phyloP scores from a whole-genome alignment of 1,140 invertebrate species.

The Neotoxoptera formosana region DNA sequence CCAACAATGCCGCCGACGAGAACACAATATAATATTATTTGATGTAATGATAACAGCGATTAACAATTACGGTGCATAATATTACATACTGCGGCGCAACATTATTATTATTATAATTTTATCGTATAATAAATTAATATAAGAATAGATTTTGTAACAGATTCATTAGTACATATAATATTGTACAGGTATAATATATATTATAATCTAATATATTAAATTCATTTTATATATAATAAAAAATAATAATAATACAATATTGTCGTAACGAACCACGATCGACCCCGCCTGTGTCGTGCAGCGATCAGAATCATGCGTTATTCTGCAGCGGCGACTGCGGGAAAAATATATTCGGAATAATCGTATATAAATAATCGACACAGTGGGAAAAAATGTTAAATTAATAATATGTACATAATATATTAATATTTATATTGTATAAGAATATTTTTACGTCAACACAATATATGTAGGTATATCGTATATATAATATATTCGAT shows the following conservation, averaged over 20 bases:
- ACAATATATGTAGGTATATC: too few relatives aligned
- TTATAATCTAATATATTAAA: not conserved
- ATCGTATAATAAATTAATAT: not conserved
- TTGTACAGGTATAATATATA: not conserved
- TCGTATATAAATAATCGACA: too few relatives aligned
- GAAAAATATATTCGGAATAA: too few relatives aligned
- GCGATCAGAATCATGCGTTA: not conserved
- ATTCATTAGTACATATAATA: not conserved
- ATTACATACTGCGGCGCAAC: not conserved
- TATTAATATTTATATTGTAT: too few relatives aligned
- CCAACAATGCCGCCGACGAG: not conserved
- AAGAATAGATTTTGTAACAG: not conserved
- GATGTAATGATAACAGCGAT: not conserved
- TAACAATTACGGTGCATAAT: not conserved
- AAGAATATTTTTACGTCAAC: too few relatives aligned
- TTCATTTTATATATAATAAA: not conserved
- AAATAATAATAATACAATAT: not conserved
- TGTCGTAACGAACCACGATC: not conserved
- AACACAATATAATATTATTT: not conserved
- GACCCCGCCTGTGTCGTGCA: not conserved
- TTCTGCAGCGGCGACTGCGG: not conserved
- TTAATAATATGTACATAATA: too few relatives aligned
- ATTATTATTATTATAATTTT: too few relatives aligned
- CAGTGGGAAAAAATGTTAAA: too few relatives aligned
- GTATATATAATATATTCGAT: too few relatives aligned